Conservation (phyloP, 2,113 vertebrate species). For the Meleagris gallopavo region DNA sequence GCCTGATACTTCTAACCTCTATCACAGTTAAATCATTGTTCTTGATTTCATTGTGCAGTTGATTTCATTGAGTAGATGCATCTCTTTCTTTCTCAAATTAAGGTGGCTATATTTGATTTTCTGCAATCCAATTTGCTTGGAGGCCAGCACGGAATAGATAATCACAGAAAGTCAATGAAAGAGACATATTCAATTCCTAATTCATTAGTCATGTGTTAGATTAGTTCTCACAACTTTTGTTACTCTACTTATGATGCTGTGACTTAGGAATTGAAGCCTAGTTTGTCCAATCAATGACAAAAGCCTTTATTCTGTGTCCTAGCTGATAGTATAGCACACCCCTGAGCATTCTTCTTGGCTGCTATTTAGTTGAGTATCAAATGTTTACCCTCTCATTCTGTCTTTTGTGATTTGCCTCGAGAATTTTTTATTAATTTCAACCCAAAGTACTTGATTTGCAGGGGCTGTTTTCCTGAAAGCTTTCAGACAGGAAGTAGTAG, state of each 20-base stretch:
- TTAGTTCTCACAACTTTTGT: background rate
- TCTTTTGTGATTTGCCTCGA: background rate
- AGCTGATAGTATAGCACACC: background rate
- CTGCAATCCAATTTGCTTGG: background rate
- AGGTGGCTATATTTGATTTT: background rate
- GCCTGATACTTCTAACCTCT: background rate
- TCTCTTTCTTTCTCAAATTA: slow-evolving; percentile 9
- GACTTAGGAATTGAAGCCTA: background rate
- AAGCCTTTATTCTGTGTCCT: background rate
- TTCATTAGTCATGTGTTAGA: background rate
- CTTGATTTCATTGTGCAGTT: slow-evolving; percentile 26
- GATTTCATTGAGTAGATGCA: background rate
- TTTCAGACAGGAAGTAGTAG: slow-evolving; percentile 13
- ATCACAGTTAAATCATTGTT: slow-evolving; percentile 24
- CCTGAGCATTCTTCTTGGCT: background rate
- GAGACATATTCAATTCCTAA: background rate
- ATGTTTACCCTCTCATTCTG: background rate
- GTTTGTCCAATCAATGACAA: background rate
- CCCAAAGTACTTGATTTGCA: background rate
- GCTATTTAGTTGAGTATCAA: background rate
- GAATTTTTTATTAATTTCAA: slow-evolving; percentile 7
- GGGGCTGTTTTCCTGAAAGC: background rate
- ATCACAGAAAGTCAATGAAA: background rate
- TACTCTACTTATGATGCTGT: background rate
- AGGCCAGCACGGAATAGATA: background rate